Base-by-base conservation (phyloP, 2,888 invertebrate species). In the Eulithis testata region DNA sequence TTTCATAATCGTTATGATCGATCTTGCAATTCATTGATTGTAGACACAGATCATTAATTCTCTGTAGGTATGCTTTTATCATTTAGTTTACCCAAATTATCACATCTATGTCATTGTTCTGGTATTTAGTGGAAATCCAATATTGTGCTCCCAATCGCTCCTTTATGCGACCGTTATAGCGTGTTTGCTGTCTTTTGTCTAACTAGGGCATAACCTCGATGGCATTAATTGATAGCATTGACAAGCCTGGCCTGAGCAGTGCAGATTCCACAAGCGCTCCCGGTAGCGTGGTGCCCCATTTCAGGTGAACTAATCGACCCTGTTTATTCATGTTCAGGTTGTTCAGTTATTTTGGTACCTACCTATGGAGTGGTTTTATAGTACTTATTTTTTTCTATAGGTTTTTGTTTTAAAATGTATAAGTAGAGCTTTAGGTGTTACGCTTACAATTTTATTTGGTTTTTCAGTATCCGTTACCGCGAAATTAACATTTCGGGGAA, bases 191-290 rank as follows among this genome's bases (percentile, higher is more conserved):
- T 77, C 83, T 85, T 87, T 87, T 82, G 86, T 85, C 80, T 85
- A 87, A 84, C 83, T 88, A 79, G 88, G 84, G 84, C 87, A 85
- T 75, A 76, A 76, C 81, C 82, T 81, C 80, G 87, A 88, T 85
- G 87, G 81, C 83, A 84, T 85, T 88, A 88, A 85, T 89, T 87
- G 88, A 89, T 89, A 86, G 84, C 84, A 87, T 85, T 86, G 87
- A 85, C 86, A 83, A 82, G 76, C 78, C 60, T 76, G 74, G 78
- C 78, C 79, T 76, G 78, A 58, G 65, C 71, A 75, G 75, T 73
- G 74, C 75, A 80, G 77, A 78, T 77, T 79, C 80, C 74, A 74
- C 65, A 63, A 68, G 74, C 73, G 59, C 67, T 68, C 65, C 69
- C 52, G 51, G 63, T 58, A 62, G 68, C 67, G 50, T n/a, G 56